Conservation (phyloP, 2,113 vertebrate genomes). For the Ciconia maguari region DNA sequence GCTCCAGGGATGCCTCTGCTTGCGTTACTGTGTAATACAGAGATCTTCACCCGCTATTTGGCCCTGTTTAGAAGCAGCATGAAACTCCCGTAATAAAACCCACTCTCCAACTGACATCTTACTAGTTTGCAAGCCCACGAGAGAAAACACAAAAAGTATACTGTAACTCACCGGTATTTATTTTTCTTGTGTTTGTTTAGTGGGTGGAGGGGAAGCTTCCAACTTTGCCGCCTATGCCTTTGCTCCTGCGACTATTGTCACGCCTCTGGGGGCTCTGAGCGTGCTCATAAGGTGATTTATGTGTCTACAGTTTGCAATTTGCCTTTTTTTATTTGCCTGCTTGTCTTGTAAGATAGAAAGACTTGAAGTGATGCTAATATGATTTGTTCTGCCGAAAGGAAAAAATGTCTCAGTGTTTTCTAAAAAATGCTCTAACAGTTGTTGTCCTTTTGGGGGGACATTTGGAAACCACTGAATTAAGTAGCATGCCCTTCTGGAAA, state of each 20-base stretch:
- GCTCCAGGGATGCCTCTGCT: background rate
- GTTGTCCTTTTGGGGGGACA: background rate
- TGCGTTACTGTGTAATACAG: no score
- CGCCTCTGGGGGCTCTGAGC: constrained; percentile 91
- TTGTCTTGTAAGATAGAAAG: background rate
- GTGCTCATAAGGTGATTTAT: constrained; percentile 90
- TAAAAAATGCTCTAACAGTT: background rate
- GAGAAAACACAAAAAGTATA: background rate
- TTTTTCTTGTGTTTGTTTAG: constrained; percentile 72
- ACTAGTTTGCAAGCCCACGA: background rate
- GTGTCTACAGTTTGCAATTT: background rate
- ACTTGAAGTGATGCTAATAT: background rate
- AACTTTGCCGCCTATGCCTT: constrained; percentile 96
- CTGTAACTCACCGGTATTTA: constrained; percentile 15
- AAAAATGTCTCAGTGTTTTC: background rate
- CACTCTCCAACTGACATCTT: background rate
- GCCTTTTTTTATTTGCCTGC: background rate
- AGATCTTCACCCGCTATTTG: background rate
- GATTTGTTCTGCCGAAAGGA: background rate
- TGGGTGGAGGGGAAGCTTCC: constrained; percentile 91
- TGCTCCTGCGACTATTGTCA: constrained; percentile 92
- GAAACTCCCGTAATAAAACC: background rate
- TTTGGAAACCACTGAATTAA: background rate
- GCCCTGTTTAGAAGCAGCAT: background rate
- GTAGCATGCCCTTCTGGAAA: background rate